Conservation (phyloP, 2,888 invertebrate genomes). For the Rotaria magnacalcarata region DNA sequence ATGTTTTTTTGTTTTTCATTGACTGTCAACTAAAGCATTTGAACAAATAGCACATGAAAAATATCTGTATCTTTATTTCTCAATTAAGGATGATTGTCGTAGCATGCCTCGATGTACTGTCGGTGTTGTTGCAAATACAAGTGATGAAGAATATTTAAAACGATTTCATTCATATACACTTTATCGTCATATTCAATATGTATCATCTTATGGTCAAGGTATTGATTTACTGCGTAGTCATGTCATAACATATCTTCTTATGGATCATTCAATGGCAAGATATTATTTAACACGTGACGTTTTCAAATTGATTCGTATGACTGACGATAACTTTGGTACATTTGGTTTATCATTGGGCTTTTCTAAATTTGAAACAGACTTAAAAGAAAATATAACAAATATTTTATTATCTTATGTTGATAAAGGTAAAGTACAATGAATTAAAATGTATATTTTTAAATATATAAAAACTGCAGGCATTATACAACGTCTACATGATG, state of each 20-base stretch:
- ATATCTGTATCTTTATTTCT: too few species aligned
- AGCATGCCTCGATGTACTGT: slow-evolving; percentile 1
- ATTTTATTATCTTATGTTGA: slow-evolving; percentile 4
- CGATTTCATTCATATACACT: not conserved
- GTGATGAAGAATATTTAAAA: slow-evolving; percentile 33
- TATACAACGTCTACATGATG: slow-evolving; percentile 25
- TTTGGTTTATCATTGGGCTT: slow-evolving; percentile 30
- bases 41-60: not conserved
- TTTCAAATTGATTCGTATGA: slow-evolving; percentile 9
- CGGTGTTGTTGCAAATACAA: slow-evolving; percentile 21
- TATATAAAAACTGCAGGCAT: not conserved
- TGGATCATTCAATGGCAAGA: slow-evolving; percentile 35
- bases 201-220: not conserved
- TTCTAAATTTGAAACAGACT: slow-evolving; percentile 22
- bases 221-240: not conserved
- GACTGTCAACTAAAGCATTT: too few species aligned
- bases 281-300: slow-evolving; percentile 30
- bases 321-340: slow-evolving; percentile 23
- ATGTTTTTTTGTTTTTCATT: too few species aligned
- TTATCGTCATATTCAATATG: not conserved
- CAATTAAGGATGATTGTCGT: not conserved
- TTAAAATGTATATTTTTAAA: not conserved
- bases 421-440: not conserved
- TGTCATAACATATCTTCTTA: not conserved
- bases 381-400: slow-evolving; percentile 21